Evolutionary conservation across 2,113 vertebrate genomes (phyloP), one percentile per base, ranked within the genome.

Genomic region (Protomyctophum bolini): DNA sequence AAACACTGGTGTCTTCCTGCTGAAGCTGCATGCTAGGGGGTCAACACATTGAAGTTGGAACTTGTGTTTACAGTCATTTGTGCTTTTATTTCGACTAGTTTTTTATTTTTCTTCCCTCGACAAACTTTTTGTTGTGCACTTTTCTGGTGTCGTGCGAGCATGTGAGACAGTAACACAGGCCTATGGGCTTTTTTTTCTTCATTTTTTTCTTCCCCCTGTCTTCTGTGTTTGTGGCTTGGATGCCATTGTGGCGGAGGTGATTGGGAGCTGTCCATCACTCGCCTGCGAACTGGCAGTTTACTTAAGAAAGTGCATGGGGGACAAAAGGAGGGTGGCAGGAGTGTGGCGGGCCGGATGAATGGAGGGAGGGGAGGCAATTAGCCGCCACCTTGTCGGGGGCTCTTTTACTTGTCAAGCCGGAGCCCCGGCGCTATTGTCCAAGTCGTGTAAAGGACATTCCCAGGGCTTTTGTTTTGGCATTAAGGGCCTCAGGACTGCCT

Each of bases 311-410:
- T 93, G 93, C 94, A 86, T 90, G 91, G 91, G 94, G 86, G 94
- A 94, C 95, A 95, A 96, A 90, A 95, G 89, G 94, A 93, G 90
- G 33, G 91, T 92, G 89, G 92, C 91, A 87, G 88, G 93, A 96
- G 95, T 91, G 95, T 94, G 95, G 93, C 94, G 90, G 94, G 91
- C 84, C 79, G 58, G 41, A 82, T 97, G 95, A 97, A 97, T 98
- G 87, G 95, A 96, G 94, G 95, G 96, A 96, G 95, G 95, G 94
- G 90, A 95, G 95, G 96, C 94, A 98, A 97, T 98, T 97, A 97
- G 97, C 94, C 92, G 91, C 93, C 92, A 93, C 93, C 94, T 95
- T 94, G 94, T 95, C 90, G 94, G 85, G 90, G 91, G 93, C 92
- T 95, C 88, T 97, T 97, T 96, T 96, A 95, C 95, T 95, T 95